Evolutionary conservation across 2,888 invertebrate species (phyloP).

Genomic region (Chloroclysta siterata): DNA sequence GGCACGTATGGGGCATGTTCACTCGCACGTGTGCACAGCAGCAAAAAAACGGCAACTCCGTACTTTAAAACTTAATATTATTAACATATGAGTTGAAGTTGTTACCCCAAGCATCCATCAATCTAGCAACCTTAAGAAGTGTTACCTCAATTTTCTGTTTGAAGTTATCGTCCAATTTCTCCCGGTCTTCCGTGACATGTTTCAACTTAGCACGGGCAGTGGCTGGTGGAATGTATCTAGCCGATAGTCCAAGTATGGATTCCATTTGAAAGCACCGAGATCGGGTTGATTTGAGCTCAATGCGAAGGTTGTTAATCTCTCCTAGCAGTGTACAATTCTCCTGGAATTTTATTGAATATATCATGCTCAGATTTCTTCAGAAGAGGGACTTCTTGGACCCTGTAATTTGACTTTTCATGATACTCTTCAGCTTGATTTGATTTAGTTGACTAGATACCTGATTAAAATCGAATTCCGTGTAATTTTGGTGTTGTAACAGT

Average conservation of each 20-base stretch:
- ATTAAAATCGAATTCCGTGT: constrained; percentile 2
- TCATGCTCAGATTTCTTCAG: too few relatives aligned
- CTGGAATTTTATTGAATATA: constrained; percentile 49
- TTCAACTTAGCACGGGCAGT: constrained; percentile 87
- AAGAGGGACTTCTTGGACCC: too few relatives aligned
- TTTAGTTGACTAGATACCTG: neutral
- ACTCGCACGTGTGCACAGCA: too few relatives aligned
- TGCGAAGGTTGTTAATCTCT: constrained; percentile 91
- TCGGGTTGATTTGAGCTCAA: constrained; percentile 87
- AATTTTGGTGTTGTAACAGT: constrained; percentile 14
- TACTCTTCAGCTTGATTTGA: too few relatives aligned
- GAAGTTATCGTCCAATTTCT: constrained; percentile 85
- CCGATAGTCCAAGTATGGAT: constrained; percentile 87
- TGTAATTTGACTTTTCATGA: too few relatives aligned
- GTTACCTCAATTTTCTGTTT: constrained; percentile 76
- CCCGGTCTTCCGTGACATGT: constrained; percentile 85
- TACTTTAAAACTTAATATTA: too few relatives aligned
- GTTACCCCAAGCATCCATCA: neutral
- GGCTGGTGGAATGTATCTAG: constrained; percentile 83
- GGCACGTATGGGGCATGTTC: too few relatives aligned
- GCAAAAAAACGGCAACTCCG: too few relatives aligned
- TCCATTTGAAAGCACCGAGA: constrained; percentile 89
- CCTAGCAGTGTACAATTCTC: constrained; percentile 91
- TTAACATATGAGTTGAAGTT: neutral
- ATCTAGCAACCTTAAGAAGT: neutral